These are phyloP conservation scores for Venustoraphidia nigricollis DNA, from an alignment of 2,888 invertebrate genomes.

Conservation along the genomic window DNA sequence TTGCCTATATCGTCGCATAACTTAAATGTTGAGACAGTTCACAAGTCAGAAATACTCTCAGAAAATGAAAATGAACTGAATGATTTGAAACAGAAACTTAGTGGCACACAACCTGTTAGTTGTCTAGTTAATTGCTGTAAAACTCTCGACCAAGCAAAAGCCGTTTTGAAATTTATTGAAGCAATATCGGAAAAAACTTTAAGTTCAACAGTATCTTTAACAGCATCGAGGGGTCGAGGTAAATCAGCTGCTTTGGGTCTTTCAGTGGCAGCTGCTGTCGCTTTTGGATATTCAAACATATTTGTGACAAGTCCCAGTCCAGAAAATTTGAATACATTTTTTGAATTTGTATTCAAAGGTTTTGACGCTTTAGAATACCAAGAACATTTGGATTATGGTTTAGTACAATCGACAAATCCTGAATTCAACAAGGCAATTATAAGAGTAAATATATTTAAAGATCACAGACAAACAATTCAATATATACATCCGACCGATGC, in stretches of 20 bases:
- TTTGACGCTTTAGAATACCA: conserved; percentile 88
- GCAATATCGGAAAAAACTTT: conserved; percentile 83
- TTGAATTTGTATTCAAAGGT: conserved; percentile 92
- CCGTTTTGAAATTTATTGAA: conserved; percentile 84
- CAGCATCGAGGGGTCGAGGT: conserved; percentile 92
- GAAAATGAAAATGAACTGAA: conserved; percentile 45
- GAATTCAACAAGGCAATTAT: conserved; percentile 95
- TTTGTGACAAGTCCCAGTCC: conserved; percentile 97
- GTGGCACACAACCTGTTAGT: conserved; percentile 86
- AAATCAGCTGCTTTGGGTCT: conserved; percentile 96
- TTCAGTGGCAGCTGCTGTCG: conserved; percentile 72
- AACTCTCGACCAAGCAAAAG: conserved; percentile 88
- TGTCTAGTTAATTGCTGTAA: conserved; percentile 75
- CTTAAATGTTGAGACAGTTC: conserved; percentile 60
- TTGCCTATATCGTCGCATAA: conserved; percentile 85
- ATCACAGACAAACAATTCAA: conserved; percentile 90
- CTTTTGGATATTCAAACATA: conserved; percentile 73
- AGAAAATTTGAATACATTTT: conserved; percentile 93
- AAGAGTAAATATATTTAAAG: conserved; percentile 77
- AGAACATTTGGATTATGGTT: conserved; percentile 90
- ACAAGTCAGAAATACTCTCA: conserved; percentile 31
- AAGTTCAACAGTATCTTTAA: conserved; percentile 83
- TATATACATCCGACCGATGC: conserved; percentile 92
- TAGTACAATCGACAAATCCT: conserved; percentile 87
- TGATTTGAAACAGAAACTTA: conserved; percentile 64